These are phyloP conservation scores for Cheiracanthium punctorium DNA, from an alignment of 2,888 invertebrate genomes.

Conservation along the genomic window DNA sequence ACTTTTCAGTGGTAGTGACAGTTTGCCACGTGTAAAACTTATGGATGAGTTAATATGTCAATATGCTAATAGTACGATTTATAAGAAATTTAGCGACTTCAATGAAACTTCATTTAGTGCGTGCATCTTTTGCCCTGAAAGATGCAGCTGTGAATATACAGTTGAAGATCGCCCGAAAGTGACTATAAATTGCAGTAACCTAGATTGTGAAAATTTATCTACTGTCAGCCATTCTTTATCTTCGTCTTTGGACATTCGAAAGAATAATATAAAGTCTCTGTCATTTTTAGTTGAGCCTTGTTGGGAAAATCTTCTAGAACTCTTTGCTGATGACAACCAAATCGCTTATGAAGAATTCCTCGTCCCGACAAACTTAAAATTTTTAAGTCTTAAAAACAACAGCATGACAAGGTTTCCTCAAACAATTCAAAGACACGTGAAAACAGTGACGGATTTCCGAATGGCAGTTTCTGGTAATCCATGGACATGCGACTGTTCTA, in stretches of 20 bases:
- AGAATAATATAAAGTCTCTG: not conserved
- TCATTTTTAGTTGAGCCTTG: not conserved
- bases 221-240: not conserved
- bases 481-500: not conserved
- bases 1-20: too few species aligned
- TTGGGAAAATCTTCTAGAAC: conserved; percentile 17
- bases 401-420: not conserved
- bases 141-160: not conserved
- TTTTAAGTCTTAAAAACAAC: not conserved
- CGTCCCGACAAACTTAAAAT: not conserved
- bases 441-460: not conserved
- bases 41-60: not conserved
- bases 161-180: not conserved
- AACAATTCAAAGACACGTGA: not conserved
- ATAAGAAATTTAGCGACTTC: not conserved
- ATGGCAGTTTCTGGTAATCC: not conserved
- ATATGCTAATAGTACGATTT: not conserved
- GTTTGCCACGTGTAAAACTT: not conserved
- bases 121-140: not conserved
- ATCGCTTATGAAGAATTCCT: not conserved
- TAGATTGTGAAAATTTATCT: not conserved
- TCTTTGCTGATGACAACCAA: not conserved
- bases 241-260: not conserved
- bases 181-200: not conserved
- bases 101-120: not conserved